Evolutionary conservation across 1,140 invertebrate genomes (phyloP), one percentile per base, ranked within the genome.

Genomic region (Littorina saxatilis): DNA sequence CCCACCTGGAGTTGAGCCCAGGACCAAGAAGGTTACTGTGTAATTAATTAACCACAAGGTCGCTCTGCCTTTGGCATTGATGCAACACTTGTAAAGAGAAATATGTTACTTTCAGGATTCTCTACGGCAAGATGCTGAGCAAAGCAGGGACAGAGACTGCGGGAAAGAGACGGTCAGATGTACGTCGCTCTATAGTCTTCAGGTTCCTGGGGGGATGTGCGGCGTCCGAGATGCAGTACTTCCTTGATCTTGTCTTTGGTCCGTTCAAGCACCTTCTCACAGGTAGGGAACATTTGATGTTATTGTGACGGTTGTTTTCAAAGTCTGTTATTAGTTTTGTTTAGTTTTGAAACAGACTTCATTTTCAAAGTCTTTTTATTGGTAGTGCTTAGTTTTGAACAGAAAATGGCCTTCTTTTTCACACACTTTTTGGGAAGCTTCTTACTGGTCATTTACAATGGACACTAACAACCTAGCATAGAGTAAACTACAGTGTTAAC

Each of bases 71-170:
- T n/a, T n/a, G n/a, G n/a, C n/a, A n/a, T n/a, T n/a, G n/a, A n/a
- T n/a, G n/a, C n/a, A n/a, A n/a, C n/a, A n/a, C n/a, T n/a, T n/a
- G n/a, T n/a, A n/a, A n/a, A n/a, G n/a, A n/a, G n/a, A n/a, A n/a
- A n/a, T n/a, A 47, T 47, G 43, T 17, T 47, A 5, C 35, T 4
- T 11, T 4, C 82, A 93, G 94, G 89, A 96, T 98, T 80, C 93
- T 98, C 1, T 98, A 97, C 91, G 96, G 97, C 9, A 98, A 98
- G 93, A 97, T 99, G 96, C 94, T 95, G 40, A 94, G 94, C 35
- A 96, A 95, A 89, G 94, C 95, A 58, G 96, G 95, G 0, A 93
- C 94, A 80, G 94, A 95, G 82, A 95, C 95, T 0, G 94, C 95
- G 0, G 96, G 96, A 27, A 96, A 96, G 89, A 92, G 94, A 1